Base-by-base conservation (phyloP, 1,140 invertebrate genomes). In the Hestina assimilis region DNA sequence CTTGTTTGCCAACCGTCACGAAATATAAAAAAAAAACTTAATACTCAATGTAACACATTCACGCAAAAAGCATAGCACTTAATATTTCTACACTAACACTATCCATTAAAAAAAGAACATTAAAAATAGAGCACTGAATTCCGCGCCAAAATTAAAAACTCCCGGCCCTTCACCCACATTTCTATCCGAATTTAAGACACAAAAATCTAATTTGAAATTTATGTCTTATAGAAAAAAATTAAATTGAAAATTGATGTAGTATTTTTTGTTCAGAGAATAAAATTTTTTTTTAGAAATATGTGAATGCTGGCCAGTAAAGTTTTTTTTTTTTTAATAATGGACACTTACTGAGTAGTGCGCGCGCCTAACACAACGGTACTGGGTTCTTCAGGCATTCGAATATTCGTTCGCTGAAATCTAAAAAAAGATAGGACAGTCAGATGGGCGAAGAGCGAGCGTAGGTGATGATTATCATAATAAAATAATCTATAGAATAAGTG, bases 331-430 rank as follows among this genome's bases (percentile, higher is more conserved):
- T 8, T 15, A 3, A 17, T 19, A n/a, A n/a, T 63, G 63, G 46
- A 69, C 69, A 84, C 81, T 82, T 80, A 82, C 77, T 68, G 72
- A n/a, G n/a, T 73, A 70, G 67, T 79, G 76, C 80, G 78, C 75
- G 66, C 81, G 79, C 75, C 69, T 72, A 77, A 68, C 69, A 59
- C 66, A 72, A 73, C 69, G 48, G 62, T 64, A 83, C 79, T 78
- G 72, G 47, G 63, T 65, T 65, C 52, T 60, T 65, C 47, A 52
- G 48, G 50, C 45, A 60, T 66, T 56, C 43, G 46, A 66, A 59
- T 66, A 64, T 70, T 69, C 69, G 63, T 67, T 69, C 62, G 81
- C 75, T 80, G 69, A 77, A 77, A 66, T 79, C 81, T 84, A 84
- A 75, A 82, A 84, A 79, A 82, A 84, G 81, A 75, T 59, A 42